Base-by-base conservation (phyloP, 2,113 vertebrate species). In the Rhinolophus ferrumequinum region DNA sequence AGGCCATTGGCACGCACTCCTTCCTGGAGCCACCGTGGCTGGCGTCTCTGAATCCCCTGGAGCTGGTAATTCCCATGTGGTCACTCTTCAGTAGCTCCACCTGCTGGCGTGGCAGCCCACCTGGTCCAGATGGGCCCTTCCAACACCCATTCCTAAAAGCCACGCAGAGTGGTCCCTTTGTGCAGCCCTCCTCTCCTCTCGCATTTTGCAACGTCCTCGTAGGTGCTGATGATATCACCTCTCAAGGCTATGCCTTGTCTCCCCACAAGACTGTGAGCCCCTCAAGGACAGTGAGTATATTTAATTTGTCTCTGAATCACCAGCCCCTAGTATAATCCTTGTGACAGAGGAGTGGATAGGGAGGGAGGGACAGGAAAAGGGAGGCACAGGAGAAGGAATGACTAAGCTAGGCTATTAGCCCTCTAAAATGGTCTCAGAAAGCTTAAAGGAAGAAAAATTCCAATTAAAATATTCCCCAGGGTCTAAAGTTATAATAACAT, bases 1-100 rank as follows among this genome's bases (percentile, higher is more conserved):
- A 47, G 56, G 30, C 18, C 44, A 56, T 2, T 3, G 1, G 3
- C 0, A 0, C 13, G 8, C 5, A 0, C 1, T 18, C 16, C 76
- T 14, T 33, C 33, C 22, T 10, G 9, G 0, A 35, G 44, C 54
- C 47, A 6, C 7, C 33, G 22, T 62, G n/a, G 22, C 33, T 4
- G 12, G 33, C 22, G 1, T 6, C 11, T 30, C 19, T 33, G 8
- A 7, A 1, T 8, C 16, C 62, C 28, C 9, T 0, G 19, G 13
- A 47, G 14, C 15, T 9, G 18, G 4, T 21, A 6, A 66, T 3
- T 35, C 30, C 8, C 10, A 6, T 9, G 77, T 33, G 9, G 4
- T n/a, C 26, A 3, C 9, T n/a, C 54, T 18, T 58, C 2, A 15
- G 62, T 5, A 8, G 10, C n/a, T 6, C 72, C 2, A 1, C 44